phyloP scores from a whole-genome alignment of 30 jellyfish, hydroid and myxozoan genomes.

The Rhopilema esculentum region DNA sequence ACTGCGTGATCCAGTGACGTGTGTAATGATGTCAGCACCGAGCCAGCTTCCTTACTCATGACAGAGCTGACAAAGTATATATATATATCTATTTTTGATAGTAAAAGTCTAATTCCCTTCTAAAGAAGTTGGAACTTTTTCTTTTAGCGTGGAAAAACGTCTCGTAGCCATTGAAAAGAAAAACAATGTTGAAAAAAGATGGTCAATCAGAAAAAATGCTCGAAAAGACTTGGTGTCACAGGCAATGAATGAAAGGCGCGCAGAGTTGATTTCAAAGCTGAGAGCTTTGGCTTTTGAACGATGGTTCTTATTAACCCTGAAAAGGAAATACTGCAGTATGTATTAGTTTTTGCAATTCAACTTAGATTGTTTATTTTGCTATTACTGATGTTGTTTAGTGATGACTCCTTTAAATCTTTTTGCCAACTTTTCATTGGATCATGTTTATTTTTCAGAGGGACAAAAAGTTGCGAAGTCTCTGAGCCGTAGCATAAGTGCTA shows the following conservation, averaged over 20 bases:
- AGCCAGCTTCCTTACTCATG: background rate
- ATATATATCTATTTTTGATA: background rate
- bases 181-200: background rate
- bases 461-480: constrained; percentile 18
- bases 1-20: background rate
- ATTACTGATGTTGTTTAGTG: background rate
- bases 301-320: constrained; percentile 11
- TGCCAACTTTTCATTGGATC: background rate
- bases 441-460: constrained; percentile 14
- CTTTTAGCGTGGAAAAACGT: background rate
- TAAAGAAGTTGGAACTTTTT: background rate
- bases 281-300: constrained; percentile 14
- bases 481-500: constrained; percentile 24
- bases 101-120: background rate
- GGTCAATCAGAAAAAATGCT: background rate
- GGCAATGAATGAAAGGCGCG: background rate
- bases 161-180: background rate
- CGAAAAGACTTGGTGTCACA: background rate
- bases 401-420: background rate
- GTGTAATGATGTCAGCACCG: background rate
- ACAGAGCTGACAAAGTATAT: background rate
- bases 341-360: background rate
- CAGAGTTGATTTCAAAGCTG: background rate
- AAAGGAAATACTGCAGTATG: constrained; percentile 4
- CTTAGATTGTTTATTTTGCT: background rate